A percentile compares a stretch with the other conserved stretches of the same genome.
phyloP scores from a whole-genome alignment of 2,888 invertebrate species.

The Microctonus aethiopoides region DNA sequence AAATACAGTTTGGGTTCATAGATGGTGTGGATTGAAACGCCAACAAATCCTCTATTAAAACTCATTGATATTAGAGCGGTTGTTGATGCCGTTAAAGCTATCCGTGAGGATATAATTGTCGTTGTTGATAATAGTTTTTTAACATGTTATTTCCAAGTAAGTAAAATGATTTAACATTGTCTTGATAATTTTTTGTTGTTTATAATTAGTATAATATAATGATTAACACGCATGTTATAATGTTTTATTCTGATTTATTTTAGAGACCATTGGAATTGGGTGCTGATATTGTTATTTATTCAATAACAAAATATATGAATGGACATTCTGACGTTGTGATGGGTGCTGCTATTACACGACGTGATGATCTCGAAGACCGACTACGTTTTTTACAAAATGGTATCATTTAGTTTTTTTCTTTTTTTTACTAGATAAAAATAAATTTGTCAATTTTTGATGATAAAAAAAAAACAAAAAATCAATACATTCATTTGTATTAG shows the following conservation, averaged over 20 bases:
- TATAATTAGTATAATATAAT: not conserved
- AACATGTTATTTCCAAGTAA: conserved; percentile 84
- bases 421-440: not conserved
- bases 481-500: conserved; percentile 64
- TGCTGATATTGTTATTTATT: conserved; percentile 91
- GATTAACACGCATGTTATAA: not conserved
- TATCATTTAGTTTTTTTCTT: conserved; percentile 60
- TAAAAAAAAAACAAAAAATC: too few species aligned
- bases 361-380: conserved; percentile 76
- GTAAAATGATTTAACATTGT: conserved; percentile 13
- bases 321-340: conserved; percentile 98
- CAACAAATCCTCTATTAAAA: conserved; percentile 94
- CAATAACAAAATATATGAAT: conserved; percentile 97
- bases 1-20: conserved; percentile 52
- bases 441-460: not conserved
- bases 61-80: conserved; percentile 87
- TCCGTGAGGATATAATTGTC: conserved; percentile 72
- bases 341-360: conserved; percentile 86
- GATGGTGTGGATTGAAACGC: conserved; percentile 94
- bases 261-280: conserved; percentile 90
- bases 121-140: conserved; percentile 96
- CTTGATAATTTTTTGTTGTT: not conserved
- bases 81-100: conserved; percentile 72
- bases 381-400: conserved; percentile 90
- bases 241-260: conserved; percentile 17